Evolutionary conservation across 2,797 vertebrate species (phyloP).

Genomic region (Apogon talboti): DNA sequence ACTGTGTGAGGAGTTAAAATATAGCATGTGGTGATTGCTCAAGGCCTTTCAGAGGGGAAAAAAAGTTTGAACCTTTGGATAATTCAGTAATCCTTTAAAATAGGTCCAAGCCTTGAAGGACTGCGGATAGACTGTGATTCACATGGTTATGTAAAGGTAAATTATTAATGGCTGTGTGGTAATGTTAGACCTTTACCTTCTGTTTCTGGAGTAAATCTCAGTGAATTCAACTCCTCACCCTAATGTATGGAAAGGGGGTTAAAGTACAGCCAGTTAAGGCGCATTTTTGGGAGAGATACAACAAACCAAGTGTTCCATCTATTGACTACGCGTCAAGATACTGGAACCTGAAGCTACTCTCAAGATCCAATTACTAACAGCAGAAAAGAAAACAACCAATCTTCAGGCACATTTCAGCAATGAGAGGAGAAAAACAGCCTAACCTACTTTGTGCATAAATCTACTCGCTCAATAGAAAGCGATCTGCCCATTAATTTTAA

Average conservation of each 20-base stretch:
- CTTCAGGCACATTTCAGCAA: conserved; percentile 1
- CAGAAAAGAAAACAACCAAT: not conserved
- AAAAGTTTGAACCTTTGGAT: conserved; percentile 24
- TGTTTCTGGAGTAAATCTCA: conserved; percentile 13
- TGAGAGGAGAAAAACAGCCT: not conserved
- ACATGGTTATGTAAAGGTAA: conserved; percentile 36
- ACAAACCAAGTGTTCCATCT: not conserved
- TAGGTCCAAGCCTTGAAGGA: conserved; percentile 12
- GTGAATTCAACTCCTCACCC: no score
- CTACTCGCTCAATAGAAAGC: not conserved
- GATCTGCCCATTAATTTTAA: conserved; percentile 7
- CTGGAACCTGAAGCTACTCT: not conserved
- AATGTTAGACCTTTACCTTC: conserved; percentile 30
- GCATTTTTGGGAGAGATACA: not conserved
- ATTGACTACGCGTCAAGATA: not conserved
- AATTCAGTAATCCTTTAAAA: conserved; percentile 38
- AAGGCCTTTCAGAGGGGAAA: conserved; percentile 16
- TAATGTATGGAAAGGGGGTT: not conserved
- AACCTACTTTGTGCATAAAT: not conserved
- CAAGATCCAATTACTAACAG: not conserved
- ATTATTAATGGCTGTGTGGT: conserved; percentile 39
- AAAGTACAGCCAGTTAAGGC: not conserved
- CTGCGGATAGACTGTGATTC: conserved; percentile 24
- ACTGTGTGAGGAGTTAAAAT: conserved; percentile 10
- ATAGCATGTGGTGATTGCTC: conserved; percentile 24